A percentile compares a stretch with the other conserved stretches of the same genome.
phyloP scores from a whole-genome alignment of 2,888 invertebrate genomes.

The Cenopis cana region DNA sequence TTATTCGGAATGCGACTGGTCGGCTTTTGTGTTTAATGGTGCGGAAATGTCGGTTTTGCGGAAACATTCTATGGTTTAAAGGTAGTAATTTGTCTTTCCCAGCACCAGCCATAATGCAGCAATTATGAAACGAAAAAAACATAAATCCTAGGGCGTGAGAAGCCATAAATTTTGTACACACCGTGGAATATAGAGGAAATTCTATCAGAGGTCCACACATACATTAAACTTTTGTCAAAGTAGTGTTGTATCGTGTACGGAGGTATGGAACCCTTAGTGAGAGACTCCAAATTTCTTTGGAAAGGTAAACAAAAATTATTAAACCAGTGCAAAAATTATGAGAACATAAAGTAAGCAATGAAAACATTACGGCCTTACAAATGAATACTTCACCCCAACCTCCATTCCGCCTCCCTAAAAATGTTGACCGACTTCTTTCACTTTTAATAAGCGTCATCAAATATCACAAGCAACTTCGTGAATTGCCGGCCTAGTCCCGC shows the following conservation, averaged over 20 bases:
- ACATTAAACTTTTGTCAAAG: no score
- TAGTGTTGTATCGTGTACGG: no score
- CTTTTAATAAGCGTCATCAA: conserved; percentile 9
- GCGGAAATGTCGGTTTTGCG: background rate
- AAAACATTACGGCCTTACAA: background rate
- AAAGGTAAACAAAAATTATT: background rate
- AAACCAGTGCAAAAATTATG: background rate
- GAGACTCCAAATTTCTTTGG: no score
- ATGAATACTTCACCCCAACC: background rate
- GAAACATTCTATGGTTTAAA: background rate
- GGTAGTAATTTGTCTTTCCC: no score
- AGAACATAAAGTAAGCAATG: background rate
- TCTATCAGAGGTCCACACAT: no score
- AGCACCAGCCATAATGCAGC: background rate
- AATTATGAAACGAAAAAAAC: background rate
- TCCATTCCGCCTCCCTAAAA: background rate
- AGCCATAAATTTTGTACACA: background rate
- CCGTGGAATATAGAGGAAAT: background rate
- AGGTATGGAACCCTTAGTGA: no score
- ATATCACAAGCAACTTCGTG: background rate
- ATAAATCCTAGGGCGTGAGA: background rate
- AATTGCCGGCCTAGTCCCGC: conserved; percentile 20
- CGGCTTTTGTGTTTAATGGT: conserved; percentile 33
- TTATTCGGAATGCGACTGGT: conserved; percentile 46
- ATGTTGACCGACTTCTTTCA: conserved; percentile 1